Percentiles rank a stretch among this genome's conserved stretches.
Evolutionary conservation across 2,113 vertebrate species (phyloP).

Genomic region (Rattus norvegicus): DNA sequence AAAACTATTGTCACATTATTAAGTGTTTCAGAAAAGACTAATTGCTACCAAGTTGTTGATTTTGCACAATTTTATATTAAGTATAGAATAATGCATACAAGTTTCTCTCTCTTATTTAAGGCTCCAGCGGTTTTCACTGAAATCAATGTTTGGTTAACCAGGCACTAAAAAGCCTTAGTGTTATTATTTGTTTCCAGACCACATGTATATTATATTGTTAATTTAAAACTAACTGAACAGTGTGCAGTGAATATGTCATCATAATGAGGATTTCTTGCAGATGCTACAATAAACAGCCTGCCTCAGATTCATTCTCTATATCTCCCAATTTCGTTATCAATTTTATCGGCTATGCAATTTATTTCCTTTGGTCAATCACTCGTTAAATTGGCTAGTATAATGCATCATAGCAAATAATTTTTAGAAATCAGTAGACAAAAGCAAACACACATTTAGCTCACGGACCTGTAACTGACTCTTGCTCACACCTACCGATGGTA

Average conservation of each 20-base stretch:
- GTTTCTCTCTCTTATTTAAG: slow-evolving; percentile 35
- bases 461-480: slow-evolving; percentile 38
- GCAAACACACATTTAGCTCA: slow-evolving; percentile 68
- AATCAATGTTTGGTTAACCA: slow-evolving; percentile 70
- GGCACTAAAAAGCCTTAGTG: slow-evolving; percentile 55
- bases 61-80: slow-evolving; percentile 50
- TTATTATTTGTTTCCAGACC: slow-evolving; percentile 44
- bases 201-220: slow-evolving; percentile 51
- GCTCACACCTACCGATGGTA: background rate
- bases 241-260: slow-evolving; percentile 58
- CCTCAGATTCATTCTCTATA: slow-evolving; percentile 31
- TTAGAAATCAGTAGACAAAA: slow-evolving; percentile 61
- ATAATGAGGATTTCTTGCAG: slow-evolving; percentile 44
- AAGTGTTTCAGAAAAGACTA: slow-evolving; percentile 61
- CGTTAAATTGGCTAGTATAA: slow-evolving; percentile 62
- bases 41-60: slow-evolving; percentile 27
- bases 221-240: slow-evolving; percentile 58
- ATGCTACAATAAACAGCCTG: slow-evolving; percentile 61
- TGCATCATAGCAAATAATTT: slow-evolving; percentile 67
- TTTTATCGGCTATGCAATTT: slow-evolving; percentile 74
- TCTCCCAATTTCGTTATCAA: slow-evolving; percentile 65
- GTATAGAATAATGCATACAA: background rate
- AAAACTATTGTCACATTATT: slow-evolving; percentile 35
- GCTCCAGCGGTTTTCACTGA: slow-evolving; percentile 46
- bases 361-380: slow-evolving; percentile 67